These are phyloP conservation scores for Ibycter americanus DNA, from an alignment of 2,797 vertebrate genomes.

Conservation along the genomic window DNA sequence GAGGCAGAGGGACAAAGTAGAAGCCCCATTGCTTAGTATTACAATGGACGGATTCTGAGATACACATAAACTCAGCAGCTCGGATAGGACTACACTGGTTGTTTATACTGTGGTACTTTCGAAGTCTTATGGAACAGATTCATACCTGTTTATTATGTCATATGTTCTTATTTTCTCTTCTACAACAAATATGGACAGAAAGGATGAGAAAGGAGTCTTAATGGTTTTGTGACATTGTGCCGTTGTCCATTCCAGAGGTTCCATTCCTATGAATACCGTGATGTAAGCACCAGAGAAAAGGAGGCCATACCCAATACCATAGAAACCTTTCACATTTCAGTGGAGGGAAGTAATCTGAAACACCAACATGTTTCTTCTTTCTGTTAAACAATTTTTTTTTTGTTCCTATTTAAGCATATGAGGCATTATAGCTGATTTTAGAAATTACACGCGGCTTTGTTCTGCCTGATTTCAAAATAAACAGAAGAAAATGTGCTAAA, in stretches of 20 bases:
- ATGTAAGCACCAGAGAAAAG: not conserved
- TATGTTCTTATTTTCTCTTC: not conserved
- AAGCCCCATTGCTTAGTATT: not conserved
- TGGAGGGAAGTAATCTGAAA: not conserved
- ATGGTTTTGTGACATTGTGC: not conserved
- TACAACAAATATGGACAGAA: not conserved
- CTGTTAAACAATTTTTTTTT: not conserved
- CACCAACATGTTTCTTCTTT: not conserved
- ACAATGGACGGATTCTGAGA: rapidly evolving
- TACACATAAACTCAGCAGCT: not conserved
- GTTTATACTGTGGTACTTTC: not conserved
- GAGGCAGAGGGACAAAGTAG: not conserved
- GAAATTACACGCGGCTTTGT: not conserved
- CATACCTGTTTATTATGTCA: not conserved
- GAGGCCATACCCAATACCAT: not conserved
- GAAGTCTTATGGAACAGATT: not conserved
- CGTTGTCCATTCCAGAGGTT: not conserved
- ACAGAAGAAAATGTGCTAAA: not conserved
- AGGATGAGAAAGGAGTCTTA: not conserved
- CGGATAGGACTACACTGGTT: not conserved
- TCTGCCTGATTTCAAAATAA: not conserved
- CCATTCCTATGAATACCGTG: rapidly evolving
- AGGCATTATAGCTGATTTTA: not conserved
- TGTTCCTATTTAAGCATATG: not conserved
- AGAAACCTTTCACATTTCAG: not conserved